Base-by-base conservation (phyloP, 2,888 invertebrate species). In the Hemistola chrysoprasaria region DNA sequence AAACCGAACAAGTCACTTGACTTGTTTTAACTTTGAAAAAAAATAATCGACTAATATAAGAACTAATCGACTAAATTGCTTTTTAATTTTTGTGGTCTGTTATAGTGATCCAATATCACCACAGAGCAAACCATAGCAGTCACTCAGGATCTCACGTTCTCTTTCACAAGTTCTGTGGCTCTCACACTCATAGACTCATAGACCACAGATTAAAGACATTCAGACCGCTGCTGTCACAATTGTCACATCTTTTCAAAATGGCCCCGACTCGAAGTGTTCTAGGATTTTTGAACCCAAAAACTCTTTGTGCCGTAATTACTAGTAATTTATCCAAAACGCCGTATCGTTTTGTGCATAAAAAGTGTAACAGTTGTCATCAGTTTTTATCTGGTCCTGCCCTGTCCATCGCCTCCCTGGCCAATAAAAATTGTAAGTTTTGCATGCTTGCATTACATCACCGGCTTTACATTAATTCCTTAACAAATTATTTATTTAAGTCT, bases 211-310 rank as follows among this genome's bases (percentile, higher is more conserved):
- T n/a, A n/a, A n/a, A n/a, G n/a, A n/a, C n/a, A n/a, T n/a, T n/a
- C n/a, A n/a, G n/a, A n/a, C n/a, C n/a, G n/a, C n/a, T n/a, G n/a
- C n/a, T n/a, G n/a, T n/a, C n/a, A n/a, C 47, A 35, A 7, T 22
- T 35, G 35, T 40, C 29, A 35, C 22, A 32, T 41, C 71, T 73
- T 70, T 71, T 62, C 61, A 88, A 85, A 75, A 92, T 92, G 92
- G 91, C 91, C 79, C 90, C 90, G 57, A 89, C 90, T 50, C 89
- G 91, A 83, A 90, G 87, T 83, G 78, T 92, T 72, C 80, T 91
- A 62, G 90, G 91, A 62, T 85, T 91, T 84, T 89, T 91, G 59
- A 90, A 86, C 70, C 81, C 86, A 50, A 91, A 90, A 87, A 88
- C 90, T 56, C 67, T 91, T 62, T 86, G 84, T 72, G 78, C 85